Evolutionary conservation across 2,797 vertebrate species (phyloP).

Genomic region (Poeciliopsis paucimaculata): DNA sequence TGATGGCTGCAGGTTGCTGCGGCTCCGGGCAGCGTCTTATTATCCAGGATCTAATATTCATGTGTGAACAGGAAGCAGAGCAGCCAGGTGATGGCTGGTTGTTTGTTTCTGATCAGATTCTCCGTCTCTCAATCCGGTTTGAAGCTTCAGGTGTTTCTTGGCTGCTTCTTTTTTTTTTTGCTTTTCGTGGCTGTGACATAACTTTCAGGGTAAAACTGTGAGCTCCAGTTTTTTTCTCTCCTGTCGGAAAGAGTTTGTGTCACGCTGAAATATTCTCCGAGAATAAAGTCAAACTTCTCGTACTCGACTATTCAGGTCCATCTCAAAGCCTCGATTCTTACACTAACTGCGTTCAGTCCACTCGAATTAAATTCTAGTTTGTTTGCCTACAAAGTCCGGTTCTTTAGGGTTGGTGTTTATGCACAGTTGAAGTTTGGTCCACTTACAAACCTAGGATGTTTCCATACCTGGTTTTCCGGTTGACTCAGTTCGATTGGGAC

Average conservation of each 20-base stretch:
- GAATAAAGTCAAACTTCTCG: not conserved
- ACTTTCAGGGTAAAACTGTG: not conserved
- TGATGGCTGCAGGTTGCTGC: conserved; percentile 51
- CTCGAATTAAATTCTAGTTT: too few species aligned
- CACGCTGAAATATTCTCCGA: not conserved
- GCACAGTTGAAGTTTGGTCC: too few species aligned
- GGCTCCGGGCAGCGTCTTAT: conserved; percentile 41
- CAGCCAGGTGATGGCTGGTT: conserved; percentile 9
- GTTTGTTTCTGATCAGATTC: conserved; percentile 1
- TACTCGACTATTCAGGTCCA: not conserved
- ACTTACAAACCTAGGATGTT: too few species aligned
- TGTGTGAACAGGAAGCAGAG: conserved; percentile 40
- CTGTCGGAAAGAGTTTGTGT: not conserved
- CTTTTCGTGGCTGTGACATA: not conserved
- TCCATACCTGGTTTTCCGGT: too few species aligned
- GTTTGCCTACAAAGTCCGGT: too few species aligned
- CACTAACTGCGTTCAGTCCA: not conserved
- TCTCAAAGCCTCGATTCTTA: not conserved
- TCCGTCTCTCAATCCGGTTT: not conserved
- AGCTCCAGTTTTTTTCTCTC: not conserved
- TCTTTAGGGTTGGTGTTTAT: too few species aligned
- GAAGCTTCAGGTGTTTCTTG: conserved; percentile 46
- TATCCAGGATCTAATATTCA: conserved; percentile 65
- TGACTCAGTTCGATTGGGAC: too few species aligned
- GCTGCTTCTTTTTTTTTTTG: conserved; percentile 5